Evolutionary conservation across 2,797 vertebrate species (phyloP).

Genomic region (Tapera naevia): DNA sequence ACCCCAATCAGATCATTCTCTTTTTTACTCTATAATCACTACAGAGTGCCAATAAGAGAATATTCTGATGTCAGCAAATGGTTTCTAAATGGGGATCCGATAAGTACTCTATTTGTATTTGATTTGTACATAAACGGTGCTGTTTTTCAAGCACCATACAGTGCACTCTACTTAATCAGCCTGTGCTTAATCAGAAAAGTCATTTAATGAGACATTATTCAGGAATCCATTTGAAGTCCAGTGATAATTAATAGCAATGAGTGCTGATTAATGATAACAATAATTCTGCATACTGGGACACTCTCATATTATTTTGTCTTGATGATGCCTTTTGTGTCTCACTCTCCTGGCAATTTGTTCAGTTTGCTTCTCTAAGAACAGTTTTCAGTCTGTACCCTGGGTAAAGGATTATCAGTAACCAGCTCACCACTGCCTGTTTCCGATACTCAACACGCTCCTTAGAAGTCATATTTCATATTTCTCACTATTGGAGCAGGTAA

Average conservation of each 20-base stretch:
- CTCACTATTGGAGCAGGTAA: background rate
- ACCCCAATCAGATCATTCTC: background rate
- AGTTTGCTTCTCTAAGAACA: background rate
- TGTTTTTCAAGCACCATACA: constrained; percentile 39
- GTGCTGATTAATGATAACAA: background rate
- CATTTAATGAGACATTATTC: constrained; percentile 51
- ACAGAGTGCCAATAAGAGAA: background rate
- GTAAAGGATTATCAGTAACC: background rate
- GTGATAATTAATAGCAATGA: constrained; percentile 47
- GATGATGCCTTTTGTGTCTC: background rate
- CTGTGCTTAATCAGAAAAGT: constrained; percentile 63
- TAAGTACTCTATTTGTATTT: constrained; percentile 45
- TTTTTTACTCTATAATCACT: background rate
- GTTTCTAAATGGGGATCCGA: constrained; percentile 29
- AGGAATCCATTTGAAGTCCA: constrained; percentile 17
- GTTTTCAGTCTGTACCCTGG: background rate
- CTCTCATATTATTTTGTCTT: constrained; percentile 23
- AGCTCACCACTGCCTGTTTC: background rate
- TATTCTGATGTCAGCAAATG: constrained; percentile 29
- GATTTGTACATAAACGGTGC: constrained; percentile 20
- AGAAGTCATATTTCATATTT: background rate
- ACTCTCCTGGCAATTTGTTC: background rate
- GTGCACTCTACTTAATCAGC: constrained; percentile 28
- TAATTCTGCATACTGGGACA: background rate
- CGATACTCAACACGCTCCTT: background rate